Conservation (phyloP, 2,888 invertebrate species). For the Microctonus brassicae region DNA sequence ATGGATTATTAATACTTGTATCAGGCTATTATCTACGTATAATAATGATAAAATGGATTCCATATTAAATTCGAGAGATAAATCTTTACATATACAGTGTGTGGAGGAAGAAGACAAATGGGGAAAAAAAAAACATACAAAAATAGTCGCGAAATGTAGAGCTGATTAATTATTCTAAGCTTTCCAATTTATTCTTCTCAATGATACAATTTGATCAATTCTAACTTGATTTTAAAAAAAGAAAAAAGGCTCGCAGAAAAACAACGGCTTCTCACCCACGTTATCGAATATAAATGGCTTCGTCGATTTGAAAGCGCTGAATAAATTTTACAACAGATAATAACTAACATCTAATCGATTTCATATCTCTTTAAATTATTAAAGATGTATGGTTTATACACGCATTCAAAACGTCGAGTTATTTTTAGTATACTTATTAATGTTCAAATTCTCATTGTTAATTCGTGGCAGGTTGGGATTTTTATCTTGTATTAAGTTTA, state of each 20-base stretch:
- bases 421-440: conserved; percentile 58
- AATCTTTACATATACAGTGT: conserved; percentile 14
- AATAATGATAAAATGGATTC: not conserved
- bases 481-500: conserved; percentile 8
- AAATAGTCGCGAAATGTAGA: conserved; percentile 64
- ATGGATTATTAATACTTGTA: not conserved
- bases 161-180: conserved; percentile 58
- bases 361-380: not conserved
- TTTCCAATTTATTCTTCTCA: conserved; percentile 49
- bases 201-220: conserved; percentile 43
- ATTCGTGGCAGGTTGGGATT: conserved; percentile 59
- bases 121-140: conserved; percentile 42
- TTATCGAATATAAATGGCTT: conserved; percentile 32
- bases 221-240: conserved; percentile 39
- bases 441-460: conserved; percentile 60
- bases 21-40: no score
- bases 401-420: conserved; percentile 20
- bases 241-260: conserved; percentile 37
- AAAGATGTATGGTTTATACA: conserved; percentile 16
- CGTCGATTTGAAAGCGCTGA: conserved; percentile 15
- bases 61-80: conserved; percentile 31
- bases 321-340: conserved; percentile 3
- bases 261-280: conserved; percentile 25
- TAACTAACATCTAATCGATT: not conserved
- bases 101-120: conserved; percentile 25